phyloP scores from a whole-genome alignment of 2,888 invertebrate species.

The Ceriagrion tenellum region DNA sequence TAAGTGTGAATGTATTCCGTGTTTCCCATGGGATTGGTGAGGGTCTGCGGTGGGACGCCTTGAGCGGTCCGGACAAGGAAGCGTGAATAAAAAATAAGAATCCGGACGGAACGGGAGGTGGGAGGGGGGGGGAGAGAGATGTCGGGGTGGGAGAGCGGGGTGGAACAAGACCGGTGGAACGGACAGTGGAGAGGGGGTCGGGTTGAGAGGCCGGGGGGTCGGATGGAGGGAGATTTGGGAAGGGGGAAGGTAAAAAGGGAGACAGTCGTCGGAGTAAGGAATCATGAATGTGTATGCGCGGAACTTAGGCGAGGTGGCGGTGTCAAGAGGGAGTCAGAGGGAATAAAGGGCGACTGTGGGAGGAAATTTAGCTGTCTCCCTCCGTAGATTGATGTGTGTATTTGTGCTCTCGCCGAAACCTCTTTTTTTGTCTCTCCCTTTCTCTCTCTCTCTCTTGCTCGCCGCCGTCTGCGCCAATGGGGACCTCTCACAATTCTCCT shows the following conservation, averaged over 20 bases:
- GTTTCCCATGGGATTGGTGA: not conserved
- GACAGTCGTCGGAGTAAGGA: slow-evolving; percentile 1
- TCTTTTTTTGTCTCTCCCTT: slow-evolving; percentile 33
- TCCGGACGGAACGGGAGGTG: not conserved
- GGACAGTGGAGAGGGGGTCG: not conserved
- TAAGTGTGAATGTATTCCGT: slow-evolving; percentile 22
- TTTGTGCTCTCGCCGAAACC: slow-evolving; percentile 55
- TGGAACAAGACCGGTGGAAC: not conserved
- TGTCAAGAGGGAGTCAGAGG: slow-evolving; percentile 8
- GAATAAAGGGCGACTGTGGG: slow-evolving; percentile 52
- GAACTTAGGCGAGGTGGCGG: slow-evolving; percentile 50
- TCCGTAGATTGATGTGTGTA: slow-evolving; percentile 64
- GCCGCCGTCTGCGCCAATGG: not conserved
- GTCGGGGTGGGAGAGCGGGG: not conserved
- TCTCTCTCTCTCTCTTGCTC: not conserved
- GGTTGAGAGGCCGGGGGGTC: not conserved
- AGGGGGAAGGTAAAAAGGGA: not conserved
- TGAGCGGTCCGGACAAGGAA: not conserved
- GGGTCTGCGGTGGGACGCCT: slow-evolving; percentile 22
- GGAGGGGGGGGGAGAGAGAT: not conserved
- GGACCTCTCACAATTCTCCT: not conserved
- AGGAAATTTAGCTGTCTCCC: slow-evolving; percentile 66
- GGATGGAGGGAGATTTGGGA: too few relatives aligned
- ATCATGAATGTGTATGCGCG: slow-evolving; percentile 67
- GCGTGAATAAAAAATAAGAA: slow-evolving; percentile 42